These are phyloP conservation scores for Syngnathus rostellatus DNA, from an alignment of 2,797 vertebrate species.

Conservation along the genomic window DNA sequence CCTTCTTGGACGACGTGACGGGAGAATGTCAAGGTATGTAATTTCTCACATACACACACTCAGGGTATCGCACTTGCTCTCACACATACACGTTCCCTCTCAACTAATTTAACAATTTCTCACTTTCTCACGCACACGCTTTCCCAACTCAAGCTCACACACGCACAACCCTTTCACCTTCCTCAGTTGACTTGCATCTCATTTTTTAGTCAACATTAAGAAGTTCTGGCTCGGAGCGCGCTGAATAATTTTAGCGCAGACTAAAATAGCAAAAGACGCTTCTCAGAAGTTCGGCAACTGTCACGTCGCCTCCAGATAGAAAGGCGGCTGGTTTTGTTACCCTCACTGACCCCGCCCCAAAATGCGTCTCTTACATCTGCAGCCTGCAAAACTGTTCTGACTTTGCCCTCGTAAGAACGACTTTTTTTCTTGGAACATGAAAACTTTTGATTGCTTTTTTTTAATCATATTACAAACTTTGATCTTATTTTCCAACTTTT, in stretches of 20 bases:
- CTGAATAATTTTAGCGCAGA: constrained; percentile 19
- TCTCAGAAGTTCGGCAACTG: constrained; percentile 52
- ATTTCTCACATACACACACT: neutral
- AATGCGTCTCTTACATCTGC: constrained; percentile 19
- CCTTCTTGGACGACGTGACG: constrained; percentile 63
- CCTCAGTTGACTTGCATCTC: neutral
- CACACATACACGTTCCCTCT: neutral
- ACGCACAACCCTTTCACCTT: neutral
- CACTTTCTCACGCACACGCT: neutral
- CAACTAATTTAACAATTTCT: neutral
- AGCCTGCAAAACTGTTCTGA: neutral
- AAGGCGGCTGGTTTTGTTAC: constrained; percentile 39
- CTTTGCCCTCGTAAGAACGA: neutral
- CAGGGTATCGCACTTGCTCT: neutral
- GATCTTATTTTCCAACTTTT: too few relatives aligned
- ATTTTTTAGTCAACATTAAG: constrained; percentile 5
- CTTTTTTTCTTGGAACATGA: neutral
- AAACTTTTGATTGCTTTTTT: neutral
- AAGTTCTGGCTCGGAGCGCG: constrained; percentile 25
- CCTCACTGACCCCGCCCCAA: neutral
- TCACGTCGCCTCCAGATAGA: constrained; percentile 44
- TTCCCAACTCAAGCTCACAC: neutral
- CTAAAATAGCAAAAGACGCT: constrained; percentile 46
- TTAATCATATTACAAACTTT: neutral
- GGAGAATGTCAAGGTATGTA: constrained; percentile 73